Base-by-base conservation (phyloP, 2,113 vertebrate species). In the Geococcyx californianus region DNA sequence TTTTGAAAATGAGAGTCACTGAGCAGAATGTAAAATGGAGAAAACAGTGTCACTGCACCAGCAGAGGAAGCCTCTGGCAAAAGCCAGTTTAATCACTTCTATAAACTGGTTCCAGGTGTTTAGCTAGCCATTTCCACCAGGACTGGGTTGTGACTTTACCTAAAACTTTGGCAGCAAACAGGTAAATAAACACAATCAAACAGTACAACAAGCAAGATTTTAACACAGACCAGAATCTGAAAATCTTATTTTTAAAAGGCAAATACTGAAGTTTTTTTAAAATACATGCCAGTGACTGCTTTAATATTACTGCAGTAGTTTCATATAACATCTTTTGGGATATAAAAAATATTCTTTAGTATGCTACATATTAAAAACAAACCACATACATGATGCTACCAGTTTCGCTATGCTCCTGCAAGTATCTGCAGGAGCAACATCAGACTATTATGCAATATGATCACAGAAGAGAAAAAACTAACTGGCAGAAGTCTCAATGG, bases 371-470 rank as follows among this genome's bases (percentile, higher is more conserved):
- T 94, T 92, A 96, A 96, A 96, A 96, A 93, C 80, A 96, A 90
- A 96, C 92, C 94, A 92, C 94, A 95, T 92, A 90, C 95, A 95
- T 93, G 83, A 96, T 89, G 94, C 86, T 96, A 96, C 93, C 95
- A 94, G 94, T 95, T 95, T 92, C 3, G 26, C 79, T 95, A 34
- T 62, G 96, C 69, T 95, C 83, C 90, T 96, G 83, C 95, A 96
- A 95, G 94, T 96, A 93, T 90, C 85, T 95, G 88, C 93, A 95
- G 86, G n/a, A n/a, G n/a, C n/a, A n/a, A n/a, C 88, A 97, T 93
- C 94, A 95, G 84, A 84, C 87, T 94, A 94, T 93, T 92, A 95
- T 38, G 73, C 3, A 4, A 4, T 15, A 93, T 93, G 90, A 96
- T 95, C 90, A 96, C 90, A 97, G 86, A 92, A 94, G 76, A 94